Conservation (phyloP, 2,113 vertebrate species). For the Siphamia tubifer region DNA sequence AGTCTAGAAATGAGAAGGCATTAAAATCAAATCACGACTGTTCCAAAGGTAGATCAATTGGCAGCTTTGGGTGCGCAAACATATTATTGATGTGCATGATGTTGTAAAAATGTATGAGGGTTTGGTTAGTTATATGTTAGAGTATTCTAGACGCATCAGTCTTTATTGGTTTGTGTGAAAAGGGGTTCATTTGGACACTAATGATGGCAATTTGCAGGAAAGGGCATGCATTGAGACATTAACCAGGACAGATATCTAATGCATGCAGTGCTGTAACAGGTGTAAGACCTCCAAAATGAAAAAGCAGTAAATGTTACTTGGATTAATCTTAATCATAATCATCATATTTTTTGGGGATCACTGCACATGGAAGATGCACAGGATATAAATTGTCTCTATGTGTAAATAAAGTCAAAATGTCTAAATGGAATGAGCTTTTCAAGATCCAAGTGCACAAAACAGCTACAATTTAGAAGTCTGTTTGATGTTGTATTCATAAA, state of each 20-base stretch:
- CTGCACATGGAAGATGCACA: not conserved
- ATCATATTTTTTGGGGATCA: not conserved
- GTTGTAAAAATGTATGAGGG: conserved; percentile 13
- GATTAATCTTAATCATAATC: conserved; percentile 10
- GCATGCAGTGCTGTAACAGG: conserved; percentile 7
- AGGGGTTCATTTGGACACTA: conserved; percentile 35
- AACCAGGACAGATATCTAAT: conserved; percentile 32
- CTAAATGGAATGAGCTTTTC: too few relatives aligned
- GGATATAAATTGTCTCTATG: too few relatives aligned
- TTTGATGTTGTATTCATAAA: too few relatives aligned
- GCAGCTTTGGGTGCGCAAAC: not conserved
- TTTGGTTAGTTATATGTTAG: conserved; percentile 1
- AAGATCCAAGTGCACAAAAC: too few relatives aligned
- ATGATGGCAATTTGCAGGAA: conserved; percentile 42
- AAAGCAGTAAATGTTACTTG: not conserved
- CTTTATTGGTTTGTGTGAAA: conserved; percentile 30
- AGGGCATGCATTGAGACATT: conserved; percentile 27
- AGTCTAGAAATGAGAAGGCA: conserved; percentile 38
- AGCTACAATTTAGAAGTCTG: too few relatives aligned
- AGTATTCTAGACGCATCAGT: conserved; percentile 12
- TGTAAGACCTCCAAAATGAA: conserved; percentile 7
- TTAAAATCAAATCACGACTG: conserved; percentile 60
- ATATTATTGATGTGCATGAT: conserved; percentile 40
- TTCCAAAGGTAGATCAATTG: conserved; percentile 55
- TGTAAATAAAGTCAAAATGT: too few relatives aligned